Conservation (phyloP, 2,113 vertebrate species). For the Tragelaphus strepsiceros region DNA sequence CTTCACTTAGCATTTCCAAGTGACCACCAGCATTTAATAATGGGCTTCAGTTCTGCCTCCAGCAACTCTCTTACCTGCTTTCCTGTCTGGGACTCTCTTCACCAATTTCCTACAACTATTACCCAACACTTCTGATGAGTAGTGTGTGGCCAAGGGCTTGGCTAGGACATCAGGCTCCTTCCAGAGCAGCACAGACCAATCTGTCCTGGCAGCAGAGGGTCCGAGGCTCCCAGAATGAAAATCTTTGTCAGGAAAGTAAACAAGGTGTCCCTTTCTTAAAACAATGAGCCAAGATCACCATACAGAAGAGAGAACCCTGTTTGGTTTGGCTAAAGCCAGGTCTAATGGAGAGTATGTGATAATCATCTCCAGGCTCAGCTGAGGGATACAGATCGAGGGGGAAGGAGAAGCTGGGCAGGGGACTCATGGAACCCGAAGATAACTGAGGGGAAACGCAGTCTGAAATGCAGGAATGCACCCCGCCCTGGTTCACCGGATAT, state of each 20-base stretch:
- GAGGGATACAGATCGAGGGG: background rate
- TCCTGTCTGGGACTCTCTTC: background rate
- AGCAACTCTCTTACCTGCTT: background rate
- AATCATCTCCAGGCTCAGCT: constrained; percentile 29
- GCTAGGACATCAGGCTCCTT: background rate
- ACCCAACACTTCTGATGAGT: background rate
- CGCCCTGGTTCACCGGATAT: background rate
- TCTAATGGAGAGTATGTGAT: background rate
- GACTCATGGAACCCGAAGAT: background rate
- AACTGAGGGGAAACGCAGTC: background rate
- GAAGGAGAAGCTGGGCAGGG: background rate
- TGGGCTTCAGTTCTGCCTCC: background rate
- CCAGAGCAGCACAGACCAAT: background rate
- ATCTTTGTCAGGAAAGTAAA: background rate
- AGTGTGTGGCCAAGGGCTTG: background rate
- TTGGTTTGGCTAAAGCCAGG: constrained; percentile 44
- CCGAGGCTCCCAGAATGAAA: background rate
- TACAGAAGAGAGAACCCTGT: constrained; percentile 22
- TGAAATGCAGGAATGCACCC: constrained; percentile 32
- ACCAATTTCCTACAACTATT: background rate
- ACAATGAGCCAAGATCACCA: background rate
- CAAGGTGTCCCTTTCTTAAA: background rate
- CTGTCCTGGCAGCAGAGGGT: background rate
- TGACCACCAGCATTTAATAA: background rate
- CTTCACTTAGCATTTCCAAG: background rate